Base-by-base conservation (phyloP, 2,797 vertebrate species). In the Garrulus glandarius region DNA sequence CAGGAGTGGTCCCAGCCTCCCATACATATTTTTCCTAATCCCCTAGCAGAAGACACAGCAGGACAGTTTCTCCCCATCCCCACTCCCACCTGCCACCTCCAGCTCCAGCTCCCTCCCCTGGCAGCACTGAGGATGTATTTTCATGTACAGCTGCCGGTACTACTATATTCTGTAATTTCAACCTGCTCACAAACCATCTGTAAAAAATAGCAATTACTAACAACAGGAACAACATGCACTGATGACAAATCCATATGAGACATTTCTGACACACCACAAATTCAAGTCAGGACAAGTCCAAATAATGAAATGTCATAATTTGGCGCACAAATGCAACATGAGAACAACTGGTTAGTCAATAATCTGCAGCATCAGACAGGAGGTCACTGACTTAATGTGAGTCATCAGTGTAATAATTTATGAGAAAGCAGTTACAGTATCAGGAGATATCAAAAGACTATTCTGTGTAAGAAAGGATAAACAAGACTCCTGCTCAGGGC, bases 51-150 rank as follows among this genome's bases (percentile, higher is more conserved):
- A 75, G 13, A 30, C 59, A n/a, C 3, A 4, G 15, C 1, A 0
- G 23, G 20, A 49, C 1, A 1, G 7, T 36, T 75, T 71, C 36
- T 47, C 5, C 11, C 15, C 1, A 0, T 26, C 6, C 27, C 32
- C 26, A 30, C 23, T 60, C 5, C 27, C 46, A 44, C 9, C 43
- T 6, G 2, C 27, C 55, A 83, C 24, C 53, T 55, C 49, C 64
- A 71, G 49, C 15, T 71, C 55, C 59, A 71, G 50, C 18, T 71
- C 50, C 43, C 19, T 84, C 13, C 56, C 23, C 46, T 52, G 49
- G 53, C 43, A 64, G 84, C 26, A 41, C 23, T 26, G 32, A 80
- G 34, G 41, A 50, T 39, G 0, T 18, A 50, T 63, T 85, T 85
- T 63, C 61, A 81, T 26, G 34, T 9, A 15, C 29, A 68, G 41